Conservation (phyloP, 2,888 invertebrate species). For the Lycocerus yunnanus region DNA sequence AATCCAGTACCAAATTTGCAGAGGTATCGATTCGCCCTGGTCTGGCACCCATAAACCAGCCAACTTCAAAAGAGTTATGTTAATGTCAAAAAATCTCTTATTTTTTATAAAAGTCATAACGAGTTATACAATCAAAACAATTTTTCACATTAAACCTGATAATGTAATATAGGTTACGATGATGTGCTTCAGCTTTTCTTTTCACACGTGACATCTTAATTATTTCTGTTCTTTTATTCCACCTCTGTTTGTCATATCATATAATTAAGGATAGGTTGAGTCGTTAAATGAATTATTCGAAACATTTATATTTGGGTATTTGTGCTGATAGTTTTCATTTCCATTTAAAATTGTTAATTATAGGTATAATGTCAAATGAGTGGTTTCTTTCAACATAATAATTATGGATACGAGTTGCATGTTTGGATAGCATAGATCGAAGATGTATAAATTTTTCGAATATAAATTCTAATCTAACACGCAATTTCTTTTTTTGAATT, state of each 20-base stretch:
- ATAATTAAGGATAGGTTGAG: constrained; percentile 1
- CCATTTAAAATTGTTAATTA: neutral
- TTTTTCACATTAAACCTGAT: neutral
- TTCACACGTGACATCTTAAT: constrained; percentile 11
- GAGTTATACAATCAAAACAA: neutral
- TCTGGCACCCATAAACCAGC: constrained; percentile 37
- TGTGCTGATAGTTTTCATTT: neutral
- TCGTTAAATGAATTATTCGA: neutral
- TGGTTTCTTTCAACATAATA: neutral
- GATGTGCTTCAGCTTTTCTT: constrained; percentile 10
- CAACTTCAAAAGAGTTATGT: constrained; percentile 33
- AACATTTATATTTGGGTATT: neutral
- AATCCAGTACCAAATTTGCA: constrained; percentile 10
- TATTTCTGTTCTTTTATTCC: neutral
- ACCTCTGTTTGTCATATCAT: neutral
- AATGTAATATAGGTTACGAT: neutral
- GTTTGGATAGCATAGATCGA: neutral
- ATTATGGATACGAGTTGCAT: neutral
- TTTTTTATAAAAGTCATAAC: neutral
- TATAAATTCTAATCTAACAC: neutral
- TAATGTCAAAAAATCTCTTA: constrained; percentile 32
- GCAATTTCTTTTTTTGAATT: neutral
- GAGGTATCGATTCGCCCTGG: neutral
- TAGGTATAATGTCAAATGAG: neutral
- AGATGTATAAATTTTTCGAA: neutral